Evolutionary conservation across 2,888 invertebrate species (phyloP), one percentile per base, ranked within the genome.

Genomic region (Trichogramma dendrolimi): DNA sequence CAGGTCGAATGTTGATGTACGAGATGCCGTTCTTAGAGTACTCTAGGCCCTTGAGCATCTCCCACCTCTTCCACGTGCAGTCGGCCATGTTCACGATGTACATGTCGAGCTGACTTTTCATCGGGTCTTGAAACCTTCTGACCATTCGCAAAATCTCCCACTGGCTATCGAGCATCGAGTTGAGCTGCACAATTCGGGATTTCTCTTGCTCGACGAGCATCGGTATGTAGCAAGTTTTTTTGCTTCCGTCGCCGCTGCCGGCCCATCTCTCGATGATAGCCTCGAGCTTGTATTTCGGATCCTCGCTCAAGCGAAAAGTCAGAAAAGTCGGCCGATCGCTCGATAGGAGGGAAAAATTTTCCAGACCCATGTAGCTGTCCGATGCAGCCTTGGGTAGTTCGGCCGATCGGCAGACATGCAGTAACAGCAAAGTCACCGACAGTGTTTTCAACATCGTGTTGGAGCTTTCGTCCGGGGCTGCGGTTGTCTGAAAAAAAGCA

Each of bases 11-110:
- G 1, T 46, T 55, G 40, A 53, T 51, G 43, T 51, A 62, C 6
- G 8, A 14, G 4, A 47, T 48, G 6, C 54, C 54, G n/a, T 27
- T n/a, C 7, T 48, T 42, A 8, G 53, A 44, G 41, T 52, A 62
- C 39, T 62, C 56, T 42, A 55, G 56, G n/a, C 63, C 63, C 38
- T 48, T 52, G 1, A 56, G 39, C 6, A 47, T 54, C 42, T 56
- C 56, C 8, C 10, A 54, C 6, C 11, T 60, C n/a, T 10, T 49
- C 27, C 44, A 53, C n/a, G 42, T n/a, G 44, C 63, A 63, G 49
- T 60, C 53, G n/a, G 52, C 50, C 55, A 57, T 56, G 11, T 63
- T 63, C 10, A 63, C 2, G 6, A 60, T 49, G 10, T 50, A 60
- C n/a, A 63, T 6, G 6, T 60, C 53, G 42, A 60, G 48, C 4